Base-by-base conservation (phyloP, 2,888 invertebrate species). In the Hecatera dysodea region DNA sequence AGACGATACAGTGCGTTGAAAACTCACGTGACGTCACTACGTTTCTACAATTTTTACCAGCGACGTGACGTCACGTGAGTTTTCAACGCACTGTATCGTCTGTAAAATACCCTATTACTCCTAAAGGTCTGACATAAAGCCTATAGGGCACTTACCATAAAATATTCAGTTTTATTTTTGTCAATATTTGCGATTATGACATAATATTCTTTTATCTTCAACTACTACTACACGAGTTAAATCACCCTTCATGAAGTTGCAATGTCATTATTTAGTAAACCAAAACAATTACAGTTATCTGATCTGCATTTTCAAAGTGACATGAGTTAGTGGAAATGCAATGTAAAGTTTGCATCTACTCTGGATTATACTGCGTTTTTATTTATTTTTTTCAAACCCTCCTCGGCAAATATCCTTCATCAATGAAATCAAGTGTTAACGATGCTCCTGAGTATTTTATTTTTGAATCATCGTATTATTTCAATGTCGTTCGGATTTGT, bases 181-280 rank as follows among this genome's bases (percentile, higher is more conserved):
- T 29, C 9, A 42, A 24, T 24, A 33, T 48, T 44, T 19, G 6
- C 19, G 17, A 44, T 52, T 33, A 73, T 50, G 42, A 57, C 74
- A 50, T 72, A 36, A 22, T 44, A 17, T 19, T 60, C 0, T 6
- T 52, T 52, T 72, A 55, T 46, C 46, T 27, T 36, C 27, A 29
- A 22, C n/a, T n/a, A 19, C 29, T 53, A 29, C n/a, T 24, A 42
- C 11, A 22, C 6, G 6, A 42, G 19, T n/a, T 59, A 52, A 73
- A 64, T 59, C 72, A 73, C 11, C 24, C 19, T 12, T 27, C 52
- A 39, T 65, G 44, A 59, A 19, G 29, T 55, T 46, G n/a, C 52
- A 27, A 36, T 46, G 27, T 44, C 36, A 36, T 65, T 53, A 53
- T 60, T 36, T 44, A 53, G 19, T 19, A 44, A 50, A 50, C n/a